These are phyloP conservation scores for Geophilus truncorum DNA, from an alignment of 2,888 invertebrate species.

Conservation along the genomic window DNA sequence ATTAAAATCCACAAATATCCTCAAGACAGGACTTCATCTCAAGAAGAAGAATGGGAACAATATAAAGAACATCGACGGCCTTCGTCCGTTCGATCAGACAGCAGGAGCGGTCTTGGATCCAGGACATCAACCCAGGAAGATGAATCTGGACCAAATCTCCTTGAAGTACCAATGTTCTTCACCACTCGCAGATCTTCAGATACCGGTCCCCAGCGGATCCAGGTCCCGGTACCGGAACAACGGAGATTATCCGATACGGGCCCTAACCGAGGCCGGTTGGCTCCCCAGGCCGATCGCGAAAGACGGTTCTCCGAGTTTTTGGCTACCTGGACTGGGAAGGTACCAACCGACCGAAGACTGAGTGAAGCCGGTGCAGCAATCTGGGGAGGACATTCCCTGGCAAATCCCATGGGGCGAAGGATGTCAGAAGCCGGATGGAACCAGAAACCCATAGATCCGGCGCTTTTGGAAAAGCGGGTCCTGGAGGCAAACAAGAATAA, in stretches of 20 bases:
- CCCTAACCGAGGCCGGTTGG: not conserved
- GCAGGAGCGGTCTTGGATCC: not conserved
- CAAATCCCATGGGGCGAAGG: not conserved
- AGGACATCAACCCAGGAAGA: not conserved
- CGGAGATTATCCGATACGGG: slow-evolving; percentile 23
- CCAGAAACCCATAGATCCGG: not conserved
- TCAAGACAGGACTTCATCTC: not conserved
- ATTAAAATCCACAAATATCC: not conserved
- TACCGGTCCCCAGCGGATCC: not conserved
- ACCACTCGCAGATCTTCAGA: not conserved
- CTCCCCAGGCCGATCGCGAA: not conserved
- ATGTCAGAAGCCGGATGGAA: slow-evolving; percentile 16
- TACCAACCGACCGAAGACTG: not conserved
- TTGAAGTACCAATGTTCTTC: not conserved
- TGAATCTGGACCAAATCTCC: not conserved
- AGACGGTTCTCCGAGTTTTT: not conserved
- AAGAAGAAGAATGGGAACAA: not conserved
- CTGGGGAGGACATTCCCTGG: not conserved
- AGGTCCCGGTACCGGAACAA: not conserved
- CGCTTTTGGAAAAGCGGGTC: not conserved
- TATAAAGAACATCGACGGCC: not conserved
- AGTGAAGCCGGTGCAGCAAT: not conserved
- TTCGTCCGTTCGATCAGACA: not conserved
- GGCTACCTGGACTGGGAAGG: not conserved
- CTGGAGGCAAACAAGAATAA: not conserved